Evolutionary conservation across 2,797 vertebrate genomes (phyloP), one percentile per base, ranked within the genome.

Genomic region (Apogon talboti): DNA sequence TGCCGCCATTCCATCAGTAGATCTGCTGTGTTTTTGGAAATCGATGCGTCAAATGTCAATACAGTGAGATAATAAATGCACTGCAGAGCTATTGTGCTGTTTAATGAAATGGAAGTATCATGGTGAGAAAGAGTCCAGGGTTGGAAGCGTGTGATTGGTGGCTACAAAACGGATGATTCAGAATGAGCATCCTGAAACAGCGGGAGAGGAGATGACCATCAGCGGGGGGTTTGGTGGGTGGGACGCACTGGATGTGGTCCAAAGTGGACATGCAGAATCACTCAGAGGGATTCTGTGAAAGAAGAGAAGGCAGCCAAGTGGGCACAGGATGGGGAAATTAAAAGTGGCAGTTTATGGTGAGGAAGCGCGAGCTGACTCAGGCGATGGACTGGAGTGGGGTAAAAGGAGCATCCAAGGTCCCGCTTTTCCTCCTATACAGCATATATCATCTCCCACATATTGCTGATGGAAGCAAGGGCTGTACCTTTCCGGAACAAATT

Each of bases 261-360:
- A 68, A 46, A 71, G 47, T 48, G 53, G 74, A 71, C 61, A 74
- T 16, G 35, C 3, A 57, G 50, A 68, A 67, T 75, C 37, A 66
- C 63, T 78, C 50, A 57, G 60, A 74, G 53, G n/a, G 42, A 44
- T 57, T 56, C 42, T 51, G 47, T n/a, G 19, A 48, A 19, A 38
- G 24, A 60, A 53, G 58, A 35, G 35, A 2, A 41, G 50, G 69
- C 61, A 57, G 88, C 78, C 84, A 83, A 86, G 81, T 77, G 59
- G 75, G 59, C 54, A 8, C 78, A 71, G 68, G 67, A 77, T 54
- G 70, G 64, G 71, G 66, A 70, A 76, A 89, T 89, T 74, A 81
- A 83, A 90, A 89, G 83, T 86, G 84, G 71, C 82, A 83, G 85
- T 83, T 89, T 85, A 88, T 81, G 74, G 76, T 66, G 66, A 82